Evolutionary conservation across 2,113 vertebrate genomes (phyloP).

Genomic region (Gadus chalcogrammus): DNA sequence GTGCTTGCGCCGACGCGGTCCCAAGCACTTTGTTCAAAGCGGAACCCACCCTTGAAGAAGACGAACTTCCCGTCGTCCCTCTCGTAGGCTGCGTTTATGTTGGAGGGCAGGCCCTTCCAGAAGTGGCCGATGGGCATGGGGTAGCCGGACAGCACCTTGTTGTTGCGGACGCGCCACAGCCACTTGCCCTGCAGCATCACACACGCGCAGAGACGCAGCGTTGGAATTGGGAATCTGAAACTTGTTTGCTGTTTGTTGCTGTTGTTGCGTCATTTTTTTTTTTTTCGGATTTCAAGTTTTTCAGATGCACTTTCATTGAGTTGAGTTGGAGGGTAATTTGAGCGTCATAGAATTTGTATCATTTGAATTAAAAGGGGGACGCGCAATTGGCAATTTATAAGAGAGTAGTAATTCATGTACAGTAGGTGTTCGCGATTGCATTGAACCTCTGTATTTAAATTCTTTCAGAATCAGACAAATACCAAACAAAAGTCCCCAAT

Average conservation of each 20-base stretch:
- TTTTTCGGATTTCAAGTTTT: no score
- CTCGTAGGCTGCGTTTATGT: slow-evolving; percentile 86
- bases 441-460: background rate
- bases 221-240: background rate
- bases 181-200: slow-evolving; percentile 71
- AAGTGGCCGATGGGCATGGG: slow-evolving; percentile 85
- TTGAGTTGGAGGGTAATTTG: no score
- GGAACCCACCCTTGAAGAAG: slow-evolving; percentile 85
- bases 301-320: no score
- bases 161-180: slow-evolving; percentile 87
- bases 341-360: no score
- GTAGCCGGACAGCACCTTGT: slow-evolving; percentile 82
- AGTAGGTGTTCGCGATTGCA: no score
- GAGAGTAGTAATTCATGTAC: no score
- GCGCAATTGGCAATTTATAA: no score
- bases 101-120: slow-evolving; percentile 84
- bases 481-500: background rate
- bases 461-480: background rate
- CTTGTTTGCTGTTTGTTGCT: background rate
- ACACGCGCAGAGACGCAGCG: background rate
- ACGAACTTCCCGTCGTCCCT: slow-evolving; percentile 87
- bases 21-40: background rate
- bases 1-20: background rate
- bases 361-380: no score
- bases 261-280: no score